These are phyloP conservation scores for Eciton burchellii DNA, from an alignment of 1,140 invertebrate genomes.

Conservation along the genomic window DNA sequence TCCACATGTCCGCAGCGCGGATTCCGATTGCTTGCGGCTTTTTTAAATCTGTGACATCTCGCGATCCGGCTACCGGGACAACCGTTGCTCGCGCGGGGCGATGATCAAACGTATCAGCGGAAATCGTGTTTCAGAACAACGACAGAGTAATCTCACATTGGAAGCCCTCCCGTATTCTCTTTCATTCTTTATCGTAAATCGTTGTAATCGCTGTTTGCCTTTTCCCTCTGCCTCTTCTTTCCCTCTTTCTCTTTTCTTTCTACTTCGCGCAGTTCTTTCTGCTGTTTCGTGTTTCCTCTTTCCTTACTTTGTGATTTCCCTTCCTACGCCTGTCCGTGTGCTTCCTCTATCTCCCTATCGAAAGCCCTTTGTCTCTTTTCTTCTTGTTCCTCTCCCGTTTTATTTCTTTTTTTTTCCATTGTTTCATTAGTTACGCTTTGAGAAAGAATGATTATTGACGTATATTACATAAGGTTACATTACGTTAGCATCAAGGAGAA, in stretches of 20 bases:
- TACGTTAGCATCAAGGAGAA: background rate
- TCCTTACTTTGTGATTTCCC: no score
- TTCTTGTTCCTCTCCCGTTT: no score
- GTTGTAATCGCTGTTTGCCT: background rate
- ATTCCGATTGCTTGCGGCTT: background rate
- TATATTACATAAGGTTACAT: background rate
- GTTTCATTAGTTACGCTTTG: slow-evolving; percentile 10
- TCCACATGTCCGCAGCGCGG: background rate
- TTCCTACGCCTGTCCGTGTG: no score
- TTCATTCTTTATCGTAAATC: background rate
- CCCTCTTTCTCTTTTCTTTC: background rate
- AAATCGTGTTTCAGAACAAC: background rate
- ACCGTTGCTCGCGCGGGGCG: background rate
- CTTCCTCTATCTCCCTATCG: no score
- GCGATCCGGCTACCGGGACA: background rate
- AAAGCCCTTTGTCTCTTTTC: no score
- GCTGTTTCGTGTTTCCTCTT: background rate
- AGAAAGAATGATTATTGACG: background rate
- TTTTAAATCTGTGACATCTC: background rate
- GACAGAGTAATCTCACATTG: background rate
- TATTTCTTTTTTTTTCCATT: background rate
- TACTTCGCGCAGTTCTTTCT: background rate
- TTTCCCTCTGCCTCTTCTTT: background rate
- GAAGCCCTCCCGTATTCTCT: background rate
- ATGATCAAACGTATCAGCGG: background rate